Evolutionary conservation across 2,888 invertebrate genomes (phyloP), one percentile per base, ranked within the genome.

Genomic region (Metalampra italica): DNA sequence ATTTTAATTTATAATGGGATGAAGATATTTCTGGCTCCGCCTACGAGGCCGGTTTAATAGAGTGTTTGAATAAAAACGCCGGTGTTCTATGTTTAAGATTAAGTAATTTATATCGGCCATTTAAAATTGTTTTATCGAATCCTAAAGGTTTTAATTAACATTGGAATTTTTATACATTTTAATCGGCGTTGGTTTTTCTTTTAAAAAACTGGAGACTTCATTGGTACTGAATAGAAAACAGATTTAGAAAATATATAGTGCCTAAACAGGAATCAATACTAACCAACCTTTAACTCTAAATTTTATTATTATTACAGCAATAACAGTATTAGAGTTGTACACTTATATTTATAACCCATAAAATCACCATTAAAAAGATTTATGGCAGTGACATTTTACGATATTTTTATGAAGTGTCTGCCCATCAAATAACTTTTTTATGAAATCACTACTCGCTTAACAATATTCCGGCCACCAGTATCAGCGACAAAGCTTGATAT

Each of bases 391-490:
- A 70, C 70, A 63, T 71, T n/a, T 82, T 78, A 82, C 73, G 79
- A 73, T 64, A 65, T 68, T 81, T 85, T 85, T 83, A 85, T 81
- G 79, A 80, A 78, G 14, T 77, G 75, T 70, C 62, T 66, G 66
- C 57, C 71, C 75, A 78, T 84, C 77, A 83, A 80, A 78, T 65
- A 64, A 70, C 68, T 79, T 82, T 78, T 82, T 83, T 84, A 83
- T 83, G 78, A 82, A 85, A 85, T 87, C 83, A 83, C 82, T 80
- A 78, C 75, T 72, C 68, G 71, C 75, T 78, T 78, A 86, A 82
- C 83, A 82, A 82, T 83, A 83, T 80, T 72, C 78, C 75, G 75
- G 68, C 75, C 78, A 79, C 83, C 81, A 75, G 73, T 75, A 78
- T 85, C 76, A 76, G 65, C 73, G 71, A 82, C 78, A 80, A 78